Evolutionary conservation across 2,113 vertebrate species (phyloP), one percentile per base, ranked within the genome.

Genomic region (Hyla sarda): DNA sequence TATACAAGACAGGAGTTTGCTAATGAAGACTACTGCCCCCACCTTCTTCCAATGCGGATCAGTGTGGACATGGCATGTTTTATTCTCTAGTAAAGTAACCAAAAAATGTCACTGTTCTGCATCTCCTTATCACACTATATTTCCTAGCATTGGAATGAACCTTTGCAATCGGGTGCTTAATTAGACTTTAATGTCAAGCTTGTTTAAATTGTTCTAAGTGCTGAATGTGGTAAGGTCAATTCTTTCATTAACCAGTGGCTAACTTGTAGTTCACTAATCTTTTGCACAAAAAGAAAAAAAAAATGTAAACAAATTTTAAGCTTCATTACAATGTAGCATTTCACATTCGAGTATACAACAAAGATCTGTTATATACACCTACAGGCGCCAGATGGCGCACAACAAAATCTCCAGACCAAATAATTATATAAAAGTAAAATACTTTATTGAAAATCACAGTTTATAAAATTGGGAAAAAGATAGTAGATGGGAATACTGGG

Each of bases 41-140:
- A 89, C 77, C 41, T 80, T 90, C 87, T 67, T 89, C 84, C 89
- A 92, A 93, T 92, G 84, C 88, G 91, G 92, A 92, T 82, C 88
- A 87, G 77, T 84, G 77, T 75, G 73, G 25, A 80, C 34, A 52
- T 21, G 45, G 78, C 60, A 78, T 8, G 3, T 17, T 69, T 67
- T 85, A n/a, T 37, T 37, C n/a, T n/a, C 58, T 85, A 67, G 58
- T 78, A 78, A 50, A 23, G 45, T 85, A 37, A 54, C 74, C 41
- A 85, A 34, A 73, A 85, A 78, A 78, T 85, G 83, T 85, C 74
- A 85, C 78, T 60, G 69, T 52, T 50, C 83, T 52, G 23, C 56
- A 84, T 48, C 41, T 77, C 77, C 28, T 76, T 62, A 30, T 34
- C 9, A n/a, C 45, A 77, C n/a, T 77, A 65, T 58, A 84, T 76